Percentiles rank a stretch among this genome's conserved stretches.
Evolutionary conservation across 2,888 invertebrate species (phyloP).

Genomic region (Phania funesta): DNA sequence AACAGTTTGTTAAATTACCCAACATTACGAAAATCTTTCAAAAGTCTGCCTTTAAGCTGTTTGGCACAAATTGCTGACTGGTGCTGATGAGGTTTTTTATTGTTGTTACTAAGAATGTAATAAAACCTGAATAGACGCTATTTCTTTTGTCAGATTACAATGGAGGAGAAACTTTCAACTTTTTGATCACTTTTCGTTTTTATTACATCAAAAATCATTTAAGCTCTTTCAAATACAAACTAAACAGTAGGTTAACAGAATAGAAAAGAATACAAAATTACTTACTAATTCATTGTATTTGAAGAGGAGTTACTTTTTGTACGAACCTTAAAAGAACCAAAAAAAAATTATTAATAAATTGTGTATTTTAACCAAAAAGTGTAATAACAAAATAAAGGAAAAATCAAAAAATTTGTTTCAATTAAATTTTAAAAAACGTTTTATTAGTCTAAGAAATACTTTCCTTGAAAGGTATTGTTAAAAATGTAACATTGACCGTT

Average conservation of each 20-base stretch:
- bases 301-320: not conserved
- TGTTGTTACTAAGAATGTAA: not conserved
- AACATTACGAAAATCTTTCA: not conserved
- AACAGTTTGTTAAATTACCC: conserved; percentile 19
- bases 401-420: not conserved
- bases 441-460: too few species aligned
- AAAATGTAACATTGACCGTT: too few species aligned
- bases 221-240: conserved; percentile 4
- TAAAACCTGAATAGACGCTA: not conserved
- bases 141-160: conserved; percentile 16
- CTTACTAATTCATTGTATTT: conserved; percentile 9
- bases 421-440: too few species aligned
- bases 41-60: conserved; percentile 14
- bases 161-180: not conserved
- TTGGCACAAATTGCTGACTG: not conserved
- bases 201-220: conserved; percentile 13
- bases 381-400: not conserved
- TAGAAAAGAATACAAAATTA: not conserved
- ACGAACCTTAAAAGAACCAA: conserved; percentile 23
- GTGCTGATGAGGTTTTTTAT: conserved; percentile 20
- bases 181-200: conserved; percentile 20
- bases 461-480: too few species aligned
- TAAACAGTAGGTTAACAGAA: not conserved
- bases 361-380: too few species aligned
- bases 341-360: not conserved